phyloP scores from a whole-genome alignment of 2,113 vertebrate species.

The Nyctibius bracteatus region DNA sequence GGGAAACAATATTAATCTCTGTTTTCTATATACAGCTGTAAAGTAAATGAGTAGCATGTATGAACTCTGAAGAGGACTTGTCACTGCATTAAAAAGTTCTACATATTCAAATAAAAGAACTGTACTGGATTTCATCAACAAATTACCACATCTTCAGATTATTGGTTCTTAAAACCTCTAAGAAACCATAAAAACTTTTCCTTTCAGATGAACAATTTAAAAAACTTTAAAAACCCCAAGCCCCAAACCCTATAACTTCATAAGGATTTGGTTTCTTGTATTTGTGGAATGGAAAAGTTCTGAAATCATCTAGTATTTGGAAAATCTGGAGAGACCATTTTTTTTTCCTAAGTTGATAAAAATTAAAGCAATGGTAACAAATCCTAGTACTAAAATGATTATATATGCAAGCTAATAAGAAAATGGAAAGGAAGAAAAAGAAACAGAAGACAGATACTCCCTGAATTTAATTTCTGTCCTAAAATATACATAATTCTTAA shows the following conservation, averaged over 20 bases:
- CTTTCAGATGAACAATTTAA: neutral
- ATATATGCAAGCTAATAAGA: neutral
- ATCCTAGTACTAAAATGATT: neutral
- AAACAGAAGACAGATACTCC: neutral
- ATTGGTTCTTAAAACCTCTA: neutral
- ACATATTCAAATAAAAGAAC: neutral
- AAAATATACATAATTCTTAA: neutral
- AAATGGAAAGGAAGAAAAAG: neutral
- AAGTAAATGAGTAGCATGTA: neutral
- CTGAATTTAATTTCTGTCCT: neutral
- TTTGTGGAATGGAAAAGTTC: neutral
- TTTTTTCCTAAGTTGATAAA: neutral
- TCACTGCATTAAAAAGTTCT: neutral
- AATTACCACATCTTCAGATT: neutral
- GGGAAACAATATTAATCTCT: neutral
- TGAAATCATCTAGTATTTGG: neutral
- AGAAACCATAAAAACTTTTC: neutral
- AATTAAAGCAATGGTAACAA: neutral
- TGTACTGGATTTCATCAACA: neutral
- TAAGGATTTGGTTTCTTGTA: neutral
- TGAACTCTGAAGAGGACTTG: neutral
- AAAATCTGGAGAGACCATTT: too few relatives aligned
- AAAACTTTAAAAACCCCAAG: too few relatives aligned
- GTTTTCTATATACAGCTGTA: neutral
- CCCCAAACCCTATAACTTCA: fast-evolving